Conservation (phyloP, 2,797 vertebrate species). For the Falco naumanni region DNA sequence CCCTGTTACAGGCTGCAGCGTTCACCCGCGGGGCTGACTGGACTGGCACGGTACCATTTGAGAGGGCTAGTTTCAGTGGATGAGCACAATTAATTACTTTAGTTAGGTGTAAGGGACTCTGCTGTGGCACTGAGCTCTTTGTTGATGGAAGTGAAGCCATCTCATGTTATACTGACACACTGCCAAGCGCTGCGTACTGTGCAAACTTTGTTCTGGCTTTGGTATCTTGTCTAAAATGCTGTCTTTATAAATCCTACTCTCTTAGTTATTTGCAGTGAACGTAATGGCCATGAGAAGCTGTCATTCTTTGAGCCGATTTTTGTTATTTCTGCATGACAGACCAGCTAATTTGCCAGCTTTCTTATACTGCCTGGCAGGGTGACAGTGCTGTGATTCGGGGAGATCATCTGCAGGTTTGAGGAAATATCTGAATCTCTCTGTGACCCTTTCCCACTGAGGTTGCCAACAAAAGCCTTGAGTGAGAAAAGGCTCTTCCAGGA, state of each 20-base stretch:
- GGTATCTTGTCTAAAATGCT: not conserved
- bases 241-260: not conserved
- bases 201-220: not conserved
- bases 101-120: not conserved
- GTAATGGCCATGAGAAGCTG: not conserved
- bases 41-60: accelerated
- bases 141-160: not conserved
- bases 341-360: not conserved
- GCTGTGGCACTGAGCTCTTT: not conserved
- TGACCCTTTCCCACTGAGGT: not conserved
- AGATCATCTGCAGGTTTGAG: not conserved
- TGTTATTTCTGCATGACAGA: not conserved
- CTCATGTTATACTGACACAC: not conserved
- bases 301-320: not conserved
- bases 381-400: not conserved
- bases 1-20: accelerated
- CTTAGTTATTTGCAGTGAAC: not conserved
- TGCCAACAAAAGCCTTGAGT: not conserved
- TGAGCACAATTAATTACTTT: not conserved
- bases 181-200: not conserved
- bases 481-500: not conserved
- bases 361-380: not conserved
- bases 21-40: not conserved
- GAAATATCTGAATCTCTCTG: not conserved
- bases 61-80: not conserved